Evolutionary conservation across 2,797 vertebrate species (phyloP).

Genomic region (Tenualosa ilisha): DNA sequence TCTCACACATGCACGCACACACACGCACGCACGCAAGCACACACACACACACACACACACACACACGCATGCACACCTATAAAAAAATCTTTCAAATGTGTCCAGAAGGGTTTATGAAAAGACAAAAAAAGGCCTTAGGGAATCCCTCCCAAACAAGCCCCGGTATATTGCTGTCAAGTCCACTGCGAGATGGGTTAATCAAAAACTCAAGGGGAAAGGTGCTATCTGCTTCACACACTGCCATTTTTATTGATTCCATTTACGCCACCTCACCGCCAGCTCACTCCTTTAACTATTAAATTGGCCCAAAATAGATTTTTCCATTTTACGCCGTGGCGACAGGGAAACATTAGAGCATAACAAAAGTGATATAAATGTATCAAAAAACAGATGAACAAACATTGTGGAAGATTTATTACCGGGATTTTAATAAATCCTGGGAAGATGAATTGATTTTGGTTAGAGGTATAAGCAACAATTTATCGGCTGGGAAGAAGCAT

Average conservation of each 20-base stretch:
- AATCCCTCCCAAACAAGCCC: conserved; percentile 57
- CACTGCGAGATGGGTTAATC: conserved; percentile 77
- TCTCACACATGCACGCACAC: conserved; percentile 3
- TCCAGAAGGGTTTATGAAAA: conserved; percentile 63
- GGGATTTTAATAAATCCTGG: conserved; percentile 95
- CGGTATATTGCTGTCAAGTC: conserved; percentile 73
- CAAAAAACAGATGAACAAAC: conserved; percentile 99
- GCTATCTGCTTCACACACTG: conserved; percentile 79
- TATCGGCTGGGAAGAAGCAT: conserved; percentile 99
- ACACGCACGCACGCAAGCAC: conserved; percentile 25
- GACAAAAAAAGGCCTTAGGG: conserved; percentile 62
- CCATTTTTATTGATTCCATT: conserved; percentile 81
- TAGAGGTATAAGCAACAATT: conserved; percentile 99
- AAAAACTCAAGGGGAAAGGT: conserved; percentile 78
- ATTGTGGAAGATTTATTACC: conserved; percentile 98
- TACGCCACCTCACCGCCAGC: conserved; percentile 77
- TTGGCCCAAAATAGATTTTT: conserved; percentile 97
- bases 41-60: conserved; percentile 34
- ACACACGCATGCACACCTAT: conserved; percentile 37
- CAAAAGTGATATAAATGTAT: conserved; percentile 98
- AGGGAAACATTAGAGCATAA: conserved; percentile 96
- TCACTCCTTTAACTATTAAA: conserved; percentile 97
- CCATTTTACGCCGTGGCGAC: conserved; percentile 93
- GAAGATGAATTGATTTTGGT: conserved; percentile 99
- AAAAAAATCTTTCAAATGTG: conserved; percentile 54